Conservation (phyloP, 2,888 invertebrate genomes). For the Athrips mouffetella region DNA sequence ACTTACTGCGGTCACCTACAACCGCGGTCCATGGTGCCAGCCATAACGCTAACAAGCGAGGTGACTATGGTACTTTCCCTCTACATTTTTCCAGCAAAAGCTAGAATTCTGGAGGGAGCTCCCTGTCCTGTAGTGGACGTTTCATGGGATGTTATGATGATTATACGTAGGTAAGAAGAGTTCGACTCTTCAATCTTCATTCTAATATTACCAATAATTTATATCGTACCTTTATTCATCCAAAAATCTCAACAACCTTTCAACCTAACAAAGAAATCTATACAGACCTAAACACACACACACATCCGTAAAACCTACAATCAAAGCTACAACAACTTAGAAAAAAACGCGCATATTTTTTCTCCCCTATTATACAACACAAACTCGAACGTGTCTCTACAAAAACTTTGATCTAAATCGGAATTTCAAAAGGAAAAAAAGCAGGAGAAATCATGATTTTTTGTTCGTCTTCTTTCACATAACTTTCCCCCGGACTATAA, state of each 20-base stretch:
- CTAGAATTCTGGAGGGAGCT: too few relatives aligned
- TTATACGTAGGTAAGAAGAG: too few relatives aligned
- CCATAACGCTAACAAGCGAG: too few relatives aligned
- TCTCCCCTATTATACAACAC: conserved; percentile 35
- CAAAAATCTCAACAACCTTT: conserved; percentile 34
- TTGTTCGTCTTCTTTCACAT: conserved; percentile 62
- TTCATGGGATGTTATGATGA: too few relatives aligned
- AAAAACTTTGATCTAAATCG: conserved; percentile 67
- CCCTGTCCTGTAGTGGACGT: too few relatives aligned
- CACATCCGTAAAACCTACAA: conserved; percentile 59
- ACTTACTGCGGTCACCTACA: too few relatives aligned
- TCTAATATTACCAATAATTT: too few relatives aligned
- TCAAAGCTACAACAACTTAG: too few relatives aligned
- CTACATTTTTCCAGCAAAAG: too few relatives aligned
- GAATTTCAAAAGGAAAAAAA: conserved; percentile 56
- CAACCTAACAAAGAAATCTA: conserved; percentile 26
- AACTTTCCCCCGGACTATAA: conserved; percentile 69
- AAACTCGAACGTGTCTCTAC: conserved; percentile 45
- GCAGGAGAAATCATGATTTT: conserved; percentile 60
- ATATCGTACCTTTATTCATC: conserved; percentile 6
- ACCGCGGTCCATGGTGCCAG: too few relatives aligned
- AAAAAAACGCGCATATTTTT: conserved; percentile 50
- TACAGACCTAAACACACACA: conserved; percentile 37
- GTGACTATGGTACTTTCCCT: too few relatives aligned
- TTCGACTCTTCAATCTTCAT: too few relatives aligned